Evolutionary conservation across 2,797 vertebrate species (phyloP), one percentile per base, ranked within the genome.

Genomic region (Lithobates sylvaticus): DNA sequence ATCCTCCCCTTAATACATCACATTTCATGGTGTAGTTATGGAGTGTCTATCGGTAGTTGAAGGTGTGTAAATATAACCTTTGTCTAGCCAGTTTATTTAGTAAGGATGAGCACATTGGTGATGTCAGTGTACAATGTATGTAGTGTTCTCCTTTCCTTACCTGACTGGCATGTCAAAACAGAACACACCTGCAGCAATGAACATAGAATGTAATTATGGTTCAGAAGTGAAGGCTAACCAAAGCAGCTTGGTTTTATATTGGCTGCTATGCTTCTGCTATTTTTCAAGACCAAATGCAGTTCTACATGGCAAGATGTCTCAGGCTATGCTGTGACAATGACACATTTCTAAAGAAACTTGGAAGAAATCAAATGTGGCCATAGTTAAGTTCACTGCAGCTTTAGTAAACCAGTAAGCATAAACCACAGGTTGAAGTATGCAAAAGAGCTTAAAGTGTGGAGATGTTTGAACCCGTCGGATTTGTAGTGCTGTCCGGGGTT

Each of bases 1-100:
- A 44, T 61, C 39, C 76, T 67, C 64, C 36, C 61, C 65, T 65
- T 26, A 54, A 54, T 54, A 68, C 64, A 80, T 80, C 29, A 6
- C 16, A 16, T 10, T 42, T n/a, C 26, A 69, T 47, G 3, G 64
- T 69, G 61, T 29, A 34, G 36, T 15, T 26, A 26, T n/a, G 32
- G 34, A 61, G 36, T 67, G 23, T 16, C 42, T 13, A 29, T 26
- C 18, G 29, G n/a, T 42, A 9, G 39, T 10, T 32, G 65, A 23
- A 36, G 61, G 34, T 42, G 27, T 78, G 39, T 67, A 67, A 36
- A 44, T n/a, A 54, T 15, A 15, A 39, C 8, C 61, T n/a, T 65
- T 27, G 39, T 42, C 26, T 39, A 65, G 27, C 21, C 18, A 65
- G 61, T 65, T 65, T 65, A 65, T 54, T 1, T 44, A n/a, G 65